These are phyloP conservation scores for Kryptopterus vitreolus DNA, from an alignment of 2,797 vertebrate species.

Conservation along the genomic window DNA sequence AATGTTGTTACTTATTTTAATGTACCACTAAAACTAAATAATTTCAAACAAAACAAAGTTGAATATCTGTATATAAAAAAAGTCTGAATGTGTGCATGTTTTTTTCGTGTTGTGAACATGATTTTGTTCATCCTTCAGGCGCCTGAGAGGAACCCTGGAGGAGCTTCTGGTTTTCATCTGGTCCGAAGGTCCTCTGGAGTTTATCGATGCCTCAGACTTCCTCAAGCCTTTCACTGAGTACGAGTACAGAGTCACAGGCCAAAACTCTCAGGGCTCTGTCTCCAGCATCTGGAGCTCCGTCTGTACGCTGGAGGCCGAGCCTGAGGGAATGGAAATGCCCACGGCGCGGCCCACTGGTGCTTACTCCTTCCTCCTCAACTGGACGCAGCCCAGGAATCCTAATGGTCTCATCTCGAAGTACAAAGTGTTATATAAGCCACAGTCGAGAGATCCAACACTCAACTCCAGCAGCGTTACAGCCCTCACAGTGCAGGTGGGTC, in stretches of 20 bases:
- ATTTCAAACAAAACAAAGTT: background rate
- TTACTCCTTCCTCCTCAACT: slow-evolving; percentile 76
- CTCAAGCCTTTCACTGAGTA: slow-evolving; percentile 81
- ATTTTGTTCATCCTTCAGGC: slow-evolving; percentile 67
- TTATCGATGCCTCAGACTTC: slow-evolving; percentile 76
- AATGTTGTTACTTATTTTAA: background rate
- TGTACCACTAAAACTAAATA: background rate
- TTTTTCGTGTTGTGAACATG: background rate
- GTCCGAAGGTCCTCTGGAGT: slow-evolving; percentile 80
- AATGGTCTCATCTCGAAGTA: slow-evolving; percentile 84
- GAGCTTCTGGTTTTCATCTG: slow-evolving; percentile 83
- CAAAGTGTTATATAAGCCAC: slow-evolving; percentile 79
- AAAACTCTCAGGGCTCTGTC: slow-evolving; percentile 78
- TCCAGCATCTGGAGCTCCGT: slow-evolving; percentile 80
- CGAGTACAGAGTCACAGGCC: slow-evolving; percentile 78
- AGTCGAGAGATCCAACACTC: slow-evolving; percentile 72
- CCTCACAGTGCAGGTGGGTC: slow-evolving; percentile 84
- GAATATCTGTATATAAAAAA: too few relatives aligned
- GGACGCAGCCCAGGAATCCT: slow-evolving; percentile 78
- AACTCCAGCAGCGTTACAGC: slow-evolving; percentile 72
- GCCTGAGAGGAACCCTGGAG: slow-evolving; percentile 72
- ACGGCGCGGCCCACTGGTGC: slow-evolving; percentile 70
- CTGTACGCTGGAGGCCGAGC: slow-evolving; percentile 79
- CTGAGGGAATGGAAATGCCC: slow-evolving; percentile 77
- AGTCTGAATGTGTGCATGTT: background rate